Evolutionary conservation across 92 coral and sea anemone genomes (phyloP), one percentile per base, ranked within the genome.

Genomic region (Zoanthus gigantus): DNA sequence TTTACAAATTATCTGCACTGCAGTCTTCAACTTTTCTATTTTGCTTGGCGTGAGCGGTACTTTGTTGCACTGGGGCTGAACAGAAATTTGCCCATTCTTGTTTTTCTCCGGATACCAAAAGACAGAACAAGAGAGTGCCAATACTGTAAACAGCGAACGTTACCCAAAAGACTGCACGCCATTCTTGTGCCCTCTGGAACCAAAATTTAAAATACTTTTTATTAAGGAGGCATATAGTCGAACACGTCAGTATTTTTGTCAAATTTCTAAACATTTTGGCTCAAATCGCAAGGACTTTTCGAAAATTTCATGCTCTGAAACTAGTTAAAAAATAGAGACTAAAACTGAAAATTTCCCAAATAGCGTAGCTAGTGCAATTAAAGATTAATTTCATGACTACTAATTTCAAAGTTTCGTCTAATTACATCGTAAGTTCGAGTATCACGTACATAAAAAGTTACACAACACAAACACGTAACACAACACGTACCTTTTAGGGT

Each of bases 161-260:
- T 42, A 95, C 72, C 97, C 97, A 95, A 79, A 95, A 95, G 13
- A 95, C 98, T 4, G 91, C 88, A 30, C 91, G 95, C 98, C 98
- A 95, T 87, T 95, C 98, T 44, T 90, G 84, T 31, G 81, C 95
- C 88, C 88, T 83, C 98, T 95, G 87, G 5, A 54, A 72, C 53
- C 15, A 15, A 48, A 60, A 63, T 67, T 30, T 4, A 29, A 30
- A 37, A 45, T 28, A 31, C 30, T 5, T 32, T n/a, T 23, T 6
- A 28, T 30, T 10, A 9, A 23, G 5, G 12, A 28, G 11, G 13
- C 72, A 6, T 13, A 5, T 13, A 8, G 23, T 5, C 5, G 67
- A 8, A 8, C 16, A 13, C 67, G 16, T 4, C 18, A 10, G 42
- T 63, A 28, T 13, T 10, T 10, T 6, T 61, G 7, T 63, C 8